Conservation (phyloP, 1,140 invertebrate genomes). For the Ostrea edulis region DNA sequence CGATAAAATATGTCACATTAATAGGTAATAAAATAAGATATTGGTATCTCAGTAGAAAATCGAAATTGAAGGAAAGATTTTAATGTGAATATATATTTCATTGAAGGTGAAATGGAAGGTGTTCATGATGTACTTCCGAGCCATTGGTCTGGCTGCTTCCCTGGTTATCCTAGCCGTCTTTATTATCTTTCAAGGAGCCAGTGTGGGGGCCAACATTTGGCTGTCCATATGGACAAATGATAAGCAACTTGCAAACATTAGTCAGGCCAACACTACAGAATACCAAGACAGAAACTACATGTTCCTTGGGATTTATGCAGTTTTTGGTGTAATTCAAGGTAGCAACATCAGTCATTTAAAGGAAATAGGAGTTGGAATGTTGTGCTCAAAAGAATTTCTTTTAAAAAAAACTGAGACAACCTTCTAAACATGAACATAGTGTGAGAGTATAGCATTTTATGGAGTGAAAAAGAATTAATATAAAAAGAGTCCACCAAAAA, state of each 20-base stretch:
- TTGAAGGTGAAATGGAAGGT: slow-evolving; percentile 70
- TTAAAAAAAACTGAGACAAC: too few relatives aligned
- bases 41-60: too few relatives aligned
- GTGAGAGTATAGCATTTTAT: too few relatives aligned
- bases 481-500: too few relatives aligned
- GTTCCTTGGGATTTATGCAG: slow-evolving; percentile 74
- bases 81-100: background rate
- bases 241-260: slow-evolving; percentile 61
- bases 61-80: background rate
- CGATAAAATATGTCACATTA: too few relatives aligned
- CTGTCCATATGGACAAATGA: slow-evolving; percentile 73
- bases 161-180: slow-evolving; percentile 64
- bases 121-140: slow-evolving; percentile 68
- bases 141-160: slow-evolving; percentile 63
- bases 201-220: slow-evolving; percentile 72
- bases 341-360: slow-evolving; percentile 45
- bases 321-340: slow-evolving; percentile 75
- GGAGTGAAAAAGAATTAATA: too few relatives aligned
- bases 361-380: too few relatives aligned
- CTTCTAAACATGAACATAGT: too few relatives aligned
- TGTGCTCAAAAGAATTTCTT: too few relatives aligned
- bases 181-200: slow-evolving; percentile 63
- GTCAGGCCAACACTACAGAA: slow-evolving; percentile 62
- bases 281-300: slow-evolving; percentile 70
- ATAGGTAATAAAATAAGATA: too few relatives aligned